Conservation (phyloP, 2,113 vertebrate genomes). For the Lagopus leucura region DNA sequence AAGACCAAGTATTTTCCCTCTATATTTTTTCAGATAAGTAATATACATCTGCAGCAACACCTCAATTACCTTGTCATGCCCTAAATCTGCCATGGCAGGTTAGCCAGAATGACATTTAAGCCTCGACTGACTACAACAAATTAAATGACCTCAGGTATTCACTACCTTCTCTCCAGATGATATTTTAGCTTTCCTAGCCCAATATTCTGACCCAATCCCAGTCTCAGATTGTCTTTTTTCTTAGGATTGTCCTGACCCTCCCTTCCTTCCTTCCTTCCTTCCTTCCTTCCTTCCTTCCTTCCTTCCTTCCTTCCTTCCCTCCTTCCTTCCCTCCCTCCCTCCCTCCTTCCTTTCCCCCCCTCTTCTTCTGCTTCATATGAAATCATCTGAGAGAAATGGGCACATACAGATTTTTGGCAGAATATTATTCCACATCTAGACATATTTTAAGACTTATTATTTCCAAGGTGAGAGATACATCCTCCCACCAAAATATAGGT, state of each 20-base stretch:
- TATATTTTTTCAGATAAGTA: neutral
- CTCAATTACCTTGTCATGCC: neutral
- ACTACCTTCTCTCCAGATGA: neutral
- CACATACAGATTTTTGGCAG: neutral
- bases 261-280: neutral
- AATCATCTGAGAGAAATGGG: neutral
- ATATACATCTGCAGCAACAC: neutral
- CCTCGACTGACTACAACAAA: neutral
- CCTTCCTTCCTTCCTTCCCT: no score
- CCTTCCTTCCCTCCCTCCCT: no score
- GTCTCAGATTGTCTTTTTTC: neutral
- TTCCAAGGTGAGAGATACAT: neutral
- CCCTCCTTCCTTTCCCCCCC: neutral
- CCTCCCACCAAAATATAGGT: neutral
- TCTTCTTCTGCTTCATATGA: neutral
- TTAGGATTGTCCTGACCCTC: neutral
- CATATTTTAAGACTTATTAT: neutral
- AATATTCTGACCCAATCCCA: neutral
- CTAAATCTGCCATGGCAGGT: fast-evolving
- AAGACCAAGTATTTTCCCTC: neutral
- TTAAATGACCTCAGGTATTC: neutral
- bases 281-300: no score
- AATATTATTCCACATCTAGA: neutral
- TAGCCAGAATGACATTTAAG: neutral
- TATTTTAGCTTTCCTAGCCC: neutral